These are phyloP conservation scores for Novumbra hubbsi DNA, from an alignment of 2,797 vertebrate genomes.

Conservation along the genomic window DNA sequence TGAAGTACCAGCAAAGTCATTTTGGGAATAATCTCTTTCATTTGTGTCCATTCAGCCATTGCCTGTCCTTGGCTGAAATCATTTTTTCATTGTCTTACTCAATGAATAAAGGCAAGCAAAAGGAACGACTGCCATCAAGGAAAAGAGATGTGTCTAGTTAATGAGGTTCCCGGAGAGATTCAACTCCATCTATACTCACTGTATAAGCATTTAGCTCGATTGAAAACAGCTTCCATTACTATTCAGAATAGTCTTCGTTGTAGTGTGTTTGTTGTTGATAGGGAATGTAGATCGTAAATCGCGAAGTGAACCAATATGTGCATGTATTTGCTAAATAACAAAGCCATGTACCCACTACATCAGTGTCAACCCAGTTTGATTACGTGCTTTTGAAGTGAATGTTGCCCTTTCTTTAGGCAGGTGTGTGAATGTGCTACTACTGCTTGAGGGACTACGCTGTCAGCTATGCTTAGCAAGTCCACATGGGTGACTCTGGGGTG, in stretches of 20 bases:
- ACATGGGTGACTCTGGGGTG: conserved; percentile 46
- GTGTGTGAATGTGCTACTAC: conserved; percentile 46
- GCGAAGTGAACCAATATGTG: conserved; percentile 25
- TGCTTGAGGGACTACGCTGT: conserved; percentile 45
- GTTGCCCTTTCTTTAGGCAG: conserved; percentile 34
- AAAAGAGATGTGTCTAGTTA: conserved; percentile 49
- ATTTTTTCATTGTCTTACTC: conserved; percentile 72
- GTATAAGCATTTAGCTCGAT: background rate
- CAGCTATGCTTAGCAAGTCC: conserved; percentile 51
- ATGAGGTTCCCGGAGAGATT: conserved; percentile 21
- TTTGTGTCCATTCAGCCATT: conserved; percentile 69
- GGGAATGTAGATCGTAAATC: conserved; percentile 36
- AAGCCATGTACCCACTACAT: conserved; percentile 37
- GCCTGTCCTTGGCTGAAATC: conserved; percentile 60
- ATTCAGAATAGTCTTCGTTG: no score
- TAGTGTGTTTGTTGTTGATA: conserved; percentile 22
- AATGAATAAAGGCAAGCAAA: conserved; percentile 50
- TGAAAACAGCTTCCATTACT: background rate
- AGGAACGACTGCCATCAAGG: conserved; percentile 41
- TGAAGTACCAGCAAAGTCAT: conserved; percentile 65
- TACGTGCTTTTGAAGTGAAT: conserved; percentile 32
- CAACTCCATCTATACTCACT: conserved; percentile 7
- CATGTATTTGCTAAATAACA: conserved; percentile 33
- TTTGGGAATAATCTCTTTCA: conserved; percentile 71
- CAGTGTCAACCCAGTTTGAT: conserved; percentile 58